Evolutionary conservation across 1,140 invertebrate species (phyloP).

Genomic region (Pseudomyrmex pallidus): DNA sequence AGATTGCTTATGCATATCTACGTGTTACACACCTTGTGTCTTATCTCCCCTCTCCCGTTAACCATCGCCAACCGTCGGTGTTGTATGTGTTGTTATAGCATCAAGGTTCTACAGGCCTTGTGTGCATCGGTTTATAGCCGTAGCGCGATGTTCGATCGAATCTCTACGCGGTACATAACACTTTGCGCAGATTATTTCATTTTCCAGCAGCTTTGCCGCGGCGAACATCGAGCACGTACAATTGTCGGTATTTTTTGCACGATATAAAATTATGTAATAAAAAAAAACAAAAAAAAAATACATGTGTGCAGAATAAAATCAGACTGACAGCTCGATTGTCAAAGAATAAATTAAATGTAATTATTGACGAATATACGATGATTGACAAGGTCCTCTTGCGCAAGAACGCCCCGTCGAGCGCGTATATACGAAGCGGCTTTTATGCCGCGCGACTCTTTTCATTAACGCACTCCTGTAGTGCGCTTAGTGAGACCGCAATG

Average conservation of each 20-base stretch:
- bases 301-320: neutral
- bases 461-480: constrained; percentile 30
- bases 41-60: constrained; percentile 38
- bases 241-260: neutral
- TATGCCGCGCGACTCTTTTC: constrained; percentile 26
- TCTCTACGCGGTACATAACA: neutral
- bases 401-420: constrained; percentile 4
- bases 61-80: neutral
- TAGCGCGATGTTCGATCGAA: constrained; percentile 29
- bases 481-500: neutral
- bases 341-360: neutral
- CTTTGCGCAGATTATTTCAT: neutral
- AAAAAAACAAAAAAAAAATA: neutral
- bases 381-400: constrained; percentile 51
- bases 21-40: constrained; percentile 7
- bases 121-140: constrained; percentile 26
- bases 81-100: constrained; percentile 13
- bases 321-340: constrained; percentile 7
- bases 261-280: neutral
- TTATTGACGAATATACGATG: constrained; percentile 8
- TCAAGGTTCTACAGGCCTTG: constrained; percentile 58
- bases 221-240: neutral
- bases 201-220: neutral
- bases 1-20: neutral
- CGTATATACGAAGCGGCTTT: neutral